Base-by-base conservation (phyloP, 2,113 vertebrate genomes). In the Cynoglossus semilaevis region DNA sequence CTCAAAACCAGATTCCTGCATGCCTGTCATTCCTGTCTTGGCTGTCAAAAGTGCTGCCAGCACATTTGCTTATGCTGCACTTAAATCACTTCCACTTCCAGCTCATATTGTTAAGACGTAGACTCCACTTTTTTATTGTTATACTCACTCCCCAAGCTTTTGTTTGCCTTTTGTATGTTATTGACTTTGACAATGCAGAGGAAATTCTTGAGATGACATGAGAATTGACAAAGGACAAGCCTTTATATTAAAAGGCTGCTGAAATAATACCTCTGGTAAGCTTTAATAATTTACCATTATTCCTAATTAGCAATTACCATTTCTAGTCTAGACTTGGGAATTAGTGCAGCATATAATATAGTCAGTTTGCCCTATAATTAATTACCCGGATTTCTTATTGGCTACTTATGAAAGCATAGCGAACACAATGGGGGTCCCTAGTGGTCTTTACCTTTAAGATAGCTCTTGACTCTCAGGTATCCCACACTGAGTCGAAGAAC, bases 401-500 rank as follows among this genome's bases (percentile, higher is more conserved):
- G 22, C 22, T 29, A 29, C 3, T 29, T 29, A 29, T 29, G 16
- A 17, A 15, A 62, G 34, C 29, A 8, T 43, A 7, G 8, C 22
- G 13, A 12, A 19, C 14, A 1, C 17, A 45, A 3, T 11, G 8
- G 14, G 13, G 18, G 14, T 13, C 16, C 9, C 4, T 29, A 7
- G 8, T 42, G 17, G 3, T 11, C 1, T 59, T 76, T 46, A 93
- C 92, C 90, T 77, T 50, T 76, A 53, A 93, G 89, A 81, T 88
- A 91, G 74, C 83, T 90, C 84, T 93, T 94, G 56, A 88, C 85
- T 71, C 87, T 90, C 70, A 94, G 85, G 82, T 92, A 94, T 5
- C 91, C 92, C 2, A 93, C 92, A 0, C 86, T 88, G 65, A 94
- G 90, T 0, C 90, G 86, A 0, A 94, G 88, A 43, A 93, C 77